Base-by-base conservation (phyloP, 2,888 invertebrate genomes). In the Dicyrtoma fusca region DNA sequence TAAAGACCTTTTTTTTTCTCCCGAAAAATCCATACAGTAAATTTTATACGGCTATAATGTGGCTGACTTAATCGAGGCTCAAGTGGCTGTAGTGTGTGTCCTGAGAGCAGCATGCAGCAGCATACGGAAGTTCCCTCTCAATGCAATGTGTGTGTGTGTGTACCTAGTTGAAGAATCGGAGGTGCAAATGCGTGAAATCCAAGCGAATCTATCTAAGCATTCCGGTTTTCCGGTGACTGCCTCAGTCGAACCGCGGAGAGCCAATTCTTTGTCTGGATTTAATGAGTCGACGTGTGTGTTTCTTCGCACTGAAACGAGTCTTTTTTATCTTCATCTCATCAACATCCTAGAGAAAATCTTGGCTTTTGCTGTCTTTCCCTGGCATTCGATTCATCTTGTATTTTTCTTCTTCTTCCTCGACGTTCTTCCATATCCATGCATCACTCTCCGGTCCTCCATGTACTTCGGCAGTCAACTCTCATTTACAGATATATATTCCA, bases 281-380 rank as follows among this genome's bases (percentile, higher is more conserved):
- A 80, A 80, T 80, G 80, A 80, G 78, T 77, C 80, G 77, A 77
- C 77, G 77, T 77, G 76, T 77, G 77, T 74, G 79, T 69, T 70
- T 74, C 66, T 62, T 53, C 45, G 51, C 47, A 47, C 49, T 26
- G 64, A 64, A 49, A 64, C 49, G 26, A 49, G 17, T 64, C 51
- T 64, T 49, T 66, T 66, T 68, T 57, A 68, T 68, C 68, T 68
- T 68, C 68, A 68, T 68, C 68, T 68, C 68, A 68, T 68, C 68
- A 68, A 68, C 68, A 68, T 57, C 68, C 57, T 26, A 62, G 51
- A 53, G 61, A 61, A 66, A 68, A 68, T 68, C 63, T 70, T 70
- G 51, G 62, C 55, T 53, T 62, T 57, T 57, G 45, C 55, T 51
- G 65, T 45, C 49, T 63, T 63, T 70, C 63, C 63, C 70, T 26